phyloP scores from a whole-genome alignment of 2,888 invertebrate species.

The Tenthredo mesomela region DNA sequence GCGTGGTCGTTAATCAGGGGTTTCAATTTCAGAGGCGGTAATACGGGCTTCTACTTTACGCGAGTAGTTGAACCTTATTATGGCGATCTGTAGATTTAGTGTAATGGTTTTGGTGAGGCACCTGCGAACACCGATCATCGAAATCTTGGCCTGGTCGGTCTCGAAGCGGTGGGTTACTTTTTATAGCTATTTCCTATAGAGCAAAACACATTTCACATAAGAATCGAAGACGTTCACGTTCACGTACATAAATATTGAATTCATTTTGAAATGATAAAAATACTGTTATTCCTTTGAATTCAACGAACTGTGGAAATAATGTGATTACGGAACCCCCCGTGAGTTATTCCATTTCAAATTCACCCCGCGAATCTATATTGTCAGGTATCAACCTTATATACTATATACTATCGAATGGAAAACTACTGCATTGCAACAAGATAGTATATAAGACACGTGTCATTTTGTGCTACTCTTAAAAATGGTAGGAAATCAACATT shows the following conservation, averaged over 20 bases:
- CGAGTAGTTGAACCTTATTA: conserved; percentile 36
- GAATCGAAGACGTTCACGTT: neutral
- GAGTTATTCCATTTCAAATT: neutral
- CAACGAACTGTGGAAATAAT: conserved; percentile 31
- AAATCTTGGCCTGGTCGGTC: neutral
- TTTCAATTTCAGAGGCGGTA: conserved; percentile 35
- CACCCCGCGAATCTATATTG: neutral
- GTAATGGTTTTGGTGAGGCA: conserved; percentile 21
- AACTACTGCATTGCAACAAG: neutral
- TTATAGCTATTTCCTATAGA: neutral
- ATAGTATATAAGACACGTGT: neutral
- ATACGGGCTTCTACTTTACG: conserved; percentile 29
- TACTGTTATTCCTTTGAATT: conserved; percentile 1
- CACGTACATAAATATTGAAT: neutral
- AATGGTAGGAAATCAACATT: neutral
- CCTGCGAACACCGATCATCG: conserved; percentile 27
- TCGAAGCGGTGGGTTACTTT: neutral
- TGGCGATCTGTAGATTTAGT: conserved; percentile 41
- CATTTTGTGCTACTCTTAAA: neutral
- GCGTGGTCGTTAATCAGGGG: conserved; percentile 37
- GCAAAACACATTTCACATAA: neutral
- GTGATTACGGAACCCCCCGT: neutral
- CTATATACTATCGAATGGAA: neutral
- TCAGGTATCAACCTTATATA: neutral
- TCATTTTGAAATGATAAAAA: neutral